Evolutionary conservation across 64 coral and sea anemone genomes (phyloP), one percentile per base, ranked within the genome.

Genomic region (Dendrophyllia cribrosa): DNA sequence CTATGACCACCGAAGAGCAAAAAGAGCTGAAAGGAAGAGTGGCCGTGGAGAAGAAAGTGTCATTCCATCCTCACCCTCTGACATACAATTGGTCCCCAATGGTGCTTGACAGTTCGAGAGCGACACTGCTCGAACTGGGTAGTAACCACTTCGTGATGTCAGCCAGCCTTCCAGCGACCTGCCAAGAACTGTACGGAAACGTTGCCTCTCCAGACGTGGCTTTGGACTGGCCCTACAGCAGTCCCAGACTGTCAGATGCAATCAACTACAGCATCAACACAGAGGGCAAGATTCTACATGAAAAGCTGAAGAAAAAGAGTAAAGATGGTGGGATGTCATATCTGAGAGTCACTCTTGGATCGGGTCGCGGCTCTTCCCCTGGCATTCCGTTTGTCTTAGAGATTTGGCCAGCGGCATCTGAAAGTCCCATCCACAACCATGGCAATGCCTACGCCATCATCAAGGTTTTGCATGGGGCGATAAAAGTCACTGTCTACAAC

Each of bases 191-290:
- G 9, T 90, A 90, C 51, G 77, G 11, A 15, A 90, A 90, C 15
- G 51, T 90, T 48, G 65, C 63, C 52, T 49, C 76, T 6, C 56
- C 76, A 56, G 66, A 49, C 9, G 51, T 90, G 19, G 51, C 75
- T 19, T 51, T 90, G 20, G 76, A 90, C 14, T 79, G 47, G 22
- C 74, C 76, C 16, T 24, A 48, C 65, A 43, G 13, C 9, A 43
- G 43, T 7, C 51, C 53, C 46, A 68, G 50, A 23, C 88, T 90
- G 2, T 79, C 75, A 20, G 88, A 72, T 53, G 76, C 88, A 9
- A 90, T 90, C 88, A 58, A 66, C 45, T 90, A 90, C 88, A 90
- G 88, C 59, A 70, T 82, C 51, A 78, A 70, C 61, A 79, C 61
- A 6, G 75, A 89, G 23, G 87, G 87, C 34, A 76, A 77, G 3